Percentiles rank a stretch among this genome's conserved stretches.
phyloP scores from a whole-genome alignment of 2,888 invertebrate species.

The Gymnocheta viridis region DNA sequence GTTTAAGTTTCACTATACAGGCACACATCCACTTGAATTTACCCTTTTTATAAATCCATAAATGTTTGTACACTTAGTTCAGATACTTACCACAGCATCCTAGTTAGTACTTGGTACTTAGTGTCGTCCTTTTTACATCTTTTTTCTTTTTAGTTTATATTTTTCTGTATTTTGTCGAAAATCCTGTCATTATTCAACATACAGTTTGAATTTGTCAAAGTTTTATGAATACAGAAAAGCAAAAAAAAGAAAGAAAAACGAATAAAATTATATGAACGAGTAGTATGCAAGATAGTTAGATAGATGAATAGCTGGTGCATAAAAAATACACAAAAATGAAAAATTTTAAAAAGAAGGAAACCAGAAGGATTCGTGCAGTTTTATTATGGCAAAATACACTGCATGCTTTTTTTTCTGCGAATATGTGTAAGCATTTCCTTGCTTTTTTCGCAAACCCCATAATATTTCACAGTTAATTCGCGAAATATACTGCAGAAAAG shows the following conservation, averaged over 20 bases:
- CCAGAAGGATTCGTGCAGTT: slow-evolving; percentile 57
- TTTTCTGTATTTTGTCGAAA: slow-evolving; percentile 62
- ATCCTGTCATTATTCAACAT: slow-evolving; percentile 68
- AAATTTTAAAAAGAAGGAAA: slow-evolving; percentile 16
- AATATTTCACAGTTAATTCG: slow-evolving; percentile 66
- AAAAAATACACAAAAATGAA: slow-evolving; percentile 7
- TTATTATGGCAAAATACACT: slow-evolving; percentile 57
- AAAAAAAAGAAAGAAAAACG: slow-evolving; percentile 12
- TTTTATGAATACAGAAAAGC: slow-evolving; percentile 66
- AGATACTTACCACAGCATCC: slow-evolving; percentile 4
- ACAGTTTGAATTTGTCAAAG: slow-evolving; percentile 69
- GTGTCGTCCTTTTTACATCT: slow-evolving; percentile 13
- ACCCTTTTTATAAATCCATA: slow-evolving; percentile 23
- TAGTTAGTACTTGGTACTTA: slow-evolving; percentile 44
- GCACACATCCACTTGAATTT: slow-evolving; percentile 2
- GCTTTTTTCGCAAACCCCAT: slow-evolving; percentile 22
- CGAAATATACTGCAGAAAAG: slow-evolving; percentile 43
- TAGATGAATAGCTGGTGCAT: slow-evolving; percentile 38
- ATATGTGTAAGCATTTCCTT: slow-evolving; percentile 23
- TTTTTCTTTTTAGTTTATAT: slow-evolving; percentile 27
- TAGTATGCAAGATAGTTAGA: slow-evolving; percentile 40
- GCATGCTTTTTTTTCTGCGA: slow-evolving; percentile 11
- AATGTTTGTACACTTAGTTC: slow-evolving; percentile 21
- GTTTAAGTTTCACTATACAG: slow-evolving; percentile 30
- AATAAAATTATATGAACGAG: slow-evolving; percentile 43